Evolutionary conservation across 2,888 invertebrate species (phyloP).

Genomic region (Dynastes hyllus): DNA sequence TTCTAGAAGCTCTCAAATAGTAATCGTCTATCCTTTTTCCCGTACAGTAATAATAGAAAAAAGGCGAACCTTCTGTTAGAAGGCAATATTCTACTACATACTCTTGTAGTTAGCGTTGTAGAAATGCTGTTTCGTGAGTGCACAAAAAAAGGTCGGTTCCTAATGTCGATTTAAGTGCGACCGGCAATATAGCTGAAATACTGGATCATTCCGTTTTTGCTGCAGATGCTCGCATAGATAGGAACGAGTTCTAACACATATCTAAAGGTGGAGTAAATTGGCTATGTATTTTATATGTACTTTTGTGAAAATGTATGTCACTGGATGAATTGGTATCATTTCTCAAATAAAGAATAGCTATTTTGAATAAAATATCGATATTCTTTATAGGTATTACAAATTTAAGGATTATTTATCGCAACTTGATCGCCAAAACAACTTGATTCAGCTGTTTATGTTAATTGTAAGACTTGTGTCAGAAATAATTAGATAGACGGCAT

Average conservation of each 20-base stretch:
- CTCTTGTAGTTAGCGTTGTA: neutral
- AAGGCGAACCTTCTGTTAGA: slow-evolving; percentile 57
- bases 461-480: too few species aligned
- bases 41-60: slow-evolving; percentile 42
- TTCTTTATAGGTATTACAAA: too few species aligned
- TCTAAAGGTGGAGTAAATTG: too few species aligned
- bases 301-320: too few species aligned
- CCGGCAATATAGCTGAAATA: slow-evolving; percentile 56
- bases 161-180: slow-evolving; percentile 64
- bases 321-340: too few species aligned
- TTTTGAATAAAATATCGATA: too few species aligned
- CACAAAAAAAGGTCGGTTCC: slow-evolving; percentile 44
- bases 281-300: too few species aligned
- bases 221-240: slow-evolving; percentile 54
- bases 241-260: neutral
- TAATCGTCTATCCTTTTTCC: neutral
- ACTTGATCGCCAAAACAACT: too few species aligned
- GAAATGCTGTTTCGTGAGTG: neutral
- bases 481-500: too few species aligned
- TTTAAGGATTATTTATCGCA: too few species aligned
- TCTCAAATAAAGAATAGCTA: too few species aligned
- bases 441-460: too few species aligned
- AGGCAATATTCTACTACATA: neutral
- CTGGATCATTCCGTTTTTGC: slow-evolving; percentile 58
- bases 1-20: neutral